These are phyloP conservation scores for Caerostris extrusa DNA, from an alignment of 1,140 invertebrate species.

Conservation along the genomic window DNA sequence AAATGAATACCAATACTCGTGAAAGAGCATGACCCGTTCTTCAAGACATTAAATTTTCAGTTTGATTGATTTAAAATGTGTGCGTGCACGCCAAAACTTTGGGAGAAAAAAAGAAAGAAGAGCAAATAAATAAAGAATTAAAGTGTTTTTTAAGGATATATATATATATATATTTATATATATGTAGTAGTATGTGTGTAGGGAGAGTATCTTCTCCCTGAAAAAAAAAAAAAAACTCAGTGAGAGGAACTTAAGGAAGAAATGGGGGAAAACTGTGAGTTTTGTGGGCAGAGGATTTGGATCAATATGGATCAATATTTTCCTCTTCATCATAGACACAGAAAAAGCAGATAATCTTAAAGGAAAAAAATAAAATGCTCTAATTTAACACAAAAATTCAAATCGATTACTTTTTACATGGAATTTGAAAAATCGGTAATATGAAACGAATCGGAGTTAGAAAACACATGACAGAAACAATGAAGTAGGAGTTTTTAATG, in stretches of 20 bases:
- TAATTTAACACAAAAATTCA: slow-evolving; percentile 44
- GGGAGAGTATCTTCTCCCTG: neutral
- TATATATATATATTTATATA: slow-evolving; percentile 13
- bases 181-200: neutral
- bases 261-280: neutral
- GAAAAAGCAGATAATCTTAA: slow-evolving; percentile 40
- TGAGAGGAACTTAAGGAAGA: slow-evolving; percentile 14
- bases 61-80: neutral
- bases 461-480: neutral
- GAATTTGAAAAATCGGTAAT: neutral
- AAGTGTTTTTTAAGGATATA: slow-evolving; percentile 44
- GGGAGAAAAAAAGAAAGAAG: neutral
- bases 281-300: slow-evolving; percentile 33
- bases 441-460: neutral
- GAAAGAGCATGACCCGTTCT: neutral
- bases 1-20: neutral
- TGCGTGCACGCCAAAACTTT: neutral
- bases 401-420: neutral
- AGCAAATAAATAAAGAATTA: slow-evolving; percentile 26
- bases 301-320: slow-evolving; percentile 65
- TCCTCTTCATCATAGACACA: slow-evolving; percentile 46
- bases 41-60: neutral
- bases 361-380: slow-evolving; percentile 6
- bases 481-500: neutral
- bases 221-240: slow-evolving; percentile 47